Conservation (phyloP, 2,797 vertebrate genomes). For the Pipistrellus pipistrellus region DNA sequence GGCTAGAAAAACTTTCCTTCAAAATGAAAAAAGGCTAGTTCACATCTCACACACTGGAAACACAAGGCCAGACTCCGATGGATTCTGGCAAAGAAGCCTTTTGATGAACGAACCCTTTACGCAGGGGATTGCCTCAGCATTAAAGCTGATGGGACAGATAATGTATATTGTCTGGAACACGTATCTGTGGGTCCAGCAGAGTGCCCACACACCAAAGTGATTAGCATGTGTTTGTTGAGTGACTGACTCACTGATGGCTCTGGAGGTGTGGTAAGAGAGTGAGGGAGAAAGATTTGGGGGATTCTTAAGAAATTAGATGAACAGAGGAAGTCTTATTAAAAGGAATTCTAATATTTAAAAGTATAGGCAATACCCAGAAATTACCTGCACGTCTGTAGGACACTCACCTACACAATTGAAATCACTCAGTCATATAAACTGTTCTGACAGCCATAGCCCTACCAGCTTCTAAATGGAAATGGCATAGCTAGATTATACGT, state of each 20-base stretch:
- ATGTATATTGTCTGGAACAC: not conserved
- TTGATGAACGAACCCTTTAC: not conserved
- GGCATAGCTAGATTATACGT: slow-evolving; percentile 78
- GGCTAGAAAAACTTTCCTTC: not conserved
- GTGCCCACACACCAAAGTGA: not conserved
- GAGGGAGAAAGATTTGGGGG: not conserved
- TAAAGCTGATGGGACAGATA: not conserved
- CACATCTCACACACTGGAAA: not conserved
- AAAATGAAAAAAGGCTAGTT: not conserved
- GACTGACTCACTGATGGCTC: not conserved
- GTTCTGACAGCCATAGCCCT: slow-evolving; percentile 20
- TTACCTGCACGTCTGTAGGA: slow-evolving; percentile 1
- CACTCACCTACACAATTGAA: slow-evolving; percentile 36
- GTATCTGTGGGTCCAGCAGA: not conserved
- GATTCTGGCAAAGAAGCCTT: not conserved
- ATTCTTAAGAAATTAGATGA: slow-evolving; percentile 9
- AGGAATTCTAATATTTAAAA: slow-evolving; percentile 22
- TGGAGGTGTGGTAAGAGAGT: not conserved
- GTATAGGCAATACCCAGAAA: not conserved
- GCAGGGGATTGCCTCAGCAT: not conserved
- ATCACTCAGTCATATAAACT: slow-evolving; percentile 43
- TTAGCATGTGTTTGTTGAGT: not conserved
- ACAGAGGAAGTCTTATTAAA: slow-evolving; percentile 10
- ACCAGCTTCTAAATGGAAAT: slow-evolving; percentile 49
- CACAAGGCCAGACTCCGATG: not conserved